Evolutionary conservation across 2,888 invertebrate species (phyloP).

Genomic region (Amphipyra tragopoginis): DNA sequence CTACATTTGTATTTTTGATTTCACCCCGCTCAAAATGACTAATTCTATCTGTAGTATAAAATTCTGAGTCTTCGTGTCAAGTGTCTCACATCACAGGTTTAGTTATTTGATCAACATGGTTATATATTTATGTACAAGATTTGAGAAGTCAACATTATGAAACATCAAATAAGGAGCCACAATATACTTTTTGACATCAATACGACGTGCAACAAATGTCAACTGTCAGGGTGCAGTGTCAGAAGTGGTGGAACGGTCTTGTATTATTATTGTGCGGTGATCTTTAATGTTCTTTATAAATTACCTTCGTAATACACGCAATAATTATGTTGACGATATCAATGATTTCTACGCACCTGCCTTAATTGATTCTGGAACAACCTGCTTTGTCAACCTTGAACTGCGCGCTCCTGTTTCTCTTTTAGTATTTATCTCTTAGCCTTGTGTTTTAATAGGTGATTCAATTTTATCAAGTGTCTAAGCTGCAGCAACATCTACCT

Average conservation of each 20-base stretch:
- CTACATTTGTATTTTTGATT: no score
- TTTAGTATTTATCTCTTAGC: background rate
- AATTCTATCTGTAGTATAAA: no score
- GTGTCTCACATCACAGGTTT: no score
- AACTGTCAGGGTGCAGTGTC: slow-evolving; percentile 25
- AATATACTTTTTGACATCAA: slow-evolving; percentile 21
- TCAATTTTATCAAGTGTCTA: slow-evolving; percentile 12
- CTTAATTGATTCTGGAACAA: slow-evolving; percentile 8
- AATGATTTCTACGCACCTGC: slow-evolving; percentile 36
- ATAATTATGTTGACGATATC: slow-evolving; percentile 36
- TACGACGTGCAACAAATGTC: slow-evolving; percentile 39
- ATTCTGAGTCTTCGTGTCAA: no score
- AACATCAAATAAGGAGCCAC: slow-evolving; percentile 13
- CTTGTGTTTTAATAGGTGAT: slow-evolving; percentile 2
- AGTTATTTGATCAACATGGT: no score
- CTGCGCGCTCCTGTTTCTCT: background rate
- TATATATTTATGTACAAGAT: no score
- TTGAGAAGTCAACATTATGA: slow-evolving; percentile 11
- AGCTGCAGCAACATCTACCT: background rate
- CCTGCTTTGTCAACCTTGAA: background rate
- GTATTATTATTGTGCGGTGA: slow-evolving; percentile 37
- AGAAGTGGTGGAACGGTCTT: slow-evolving; percentile 29
- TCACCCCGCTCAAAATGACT: no score
- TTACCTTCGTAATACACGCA: slow-evolving; percentile 20
- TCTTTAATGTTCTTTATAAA: slow-evolving; percentile 42